phyloP scores from a whole-genome alignment of 2,888 invertebrate genomes.

The Drosophila paranaensis region DNA sequence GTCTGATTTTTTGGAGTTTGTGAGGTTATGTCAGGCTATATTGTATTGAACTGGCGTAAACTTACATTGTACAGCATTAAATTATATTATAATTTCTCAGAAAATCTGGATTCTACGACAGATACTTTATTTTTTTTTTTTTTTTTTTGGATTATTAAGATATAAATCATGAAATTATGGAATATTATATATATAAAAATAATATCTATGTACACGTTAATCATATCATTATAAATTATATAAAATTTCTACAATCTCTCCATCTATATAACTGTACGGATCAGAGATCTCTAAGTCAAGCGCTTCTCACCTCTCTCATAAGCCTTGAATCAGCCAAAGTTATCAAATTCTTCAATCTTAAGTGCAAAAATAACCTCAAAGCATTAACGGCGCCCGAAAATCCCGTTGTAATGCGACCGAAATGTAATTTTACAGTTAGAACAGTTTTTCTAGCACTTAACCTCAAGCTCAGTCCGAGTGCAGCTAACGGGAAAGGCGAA shows the following conservation, averaged over 20 bases:
- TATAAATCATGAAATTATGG: too few species aligned
- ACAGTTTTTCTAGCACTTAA: slow-evolving; percentile 42
- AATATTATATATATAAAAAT: background rate
- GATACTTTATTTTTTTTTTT: too few species aligned
- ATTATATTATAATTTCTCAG: too few species aligned
- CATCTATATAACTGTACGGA: too few species aligned
- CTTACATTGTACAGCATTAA: too few species aligned
- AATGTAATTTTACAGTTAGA: slow-evolving; percentile 24
- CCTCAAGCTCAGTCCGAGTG: slow-evolving; percentile 30
- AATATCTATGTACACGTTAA: background rate
- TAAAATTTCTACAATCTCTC: background rate
- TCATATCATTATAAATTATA: background rate
- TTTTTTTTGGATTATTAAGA: too few species aligned
- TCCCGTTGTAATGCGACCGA: slow-evolving; percentile 2
- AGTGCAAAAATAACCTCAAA: slow-evolving; percentile 8
- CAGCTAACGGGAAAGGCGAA: slow-evolving; percentile 7
- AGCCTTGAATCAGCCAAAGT: background rate
- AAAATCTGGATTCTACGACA: too few species aligned
- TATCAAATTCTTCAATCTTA: background rate
- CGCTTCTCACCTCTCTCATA: background rate
- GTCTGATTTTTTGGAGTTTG: fast-evolving
- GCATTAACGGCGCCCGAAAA: background rate
- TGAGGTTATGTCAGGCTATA: background rate
- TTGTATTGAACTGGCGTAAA: too few species aligned
- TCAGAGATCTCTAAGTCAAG: background rate